A percentile compares a stretch with the other conserved stretches of the same genome.
Evolutionary conservation across 2,113 vertebrate species (phyloP).

Genomic region (Lophura nycthemera): DNA sequence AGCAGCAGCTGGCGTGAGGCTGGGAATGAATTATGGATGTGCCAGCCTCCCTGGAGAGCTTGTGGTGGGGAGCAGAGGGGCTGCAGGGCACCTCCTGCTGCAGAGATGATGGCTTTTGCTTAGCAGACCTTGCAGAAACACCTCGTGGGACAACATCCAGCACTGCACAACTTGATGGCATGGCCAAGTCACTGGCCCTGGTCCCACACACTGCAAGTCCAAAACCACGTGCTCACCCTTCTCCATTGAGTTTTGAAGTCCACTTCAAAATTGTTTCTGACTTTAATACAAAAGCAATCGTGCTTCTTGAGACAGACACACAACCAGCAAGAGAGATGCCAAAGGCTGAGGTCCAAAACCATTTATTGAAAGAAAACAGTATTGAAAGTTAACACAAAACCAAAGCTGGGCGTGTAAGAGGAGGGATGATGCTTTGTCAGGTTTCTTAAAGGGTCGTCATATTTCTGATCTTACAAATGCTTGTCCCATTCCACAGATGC

Average conservation of each 20-base stretch:
- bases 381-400: neutral
- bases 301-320: neutral
- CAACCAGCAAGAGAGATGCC: neutral
- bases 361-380: neutral
- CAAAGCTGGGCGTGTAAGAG: neutral
- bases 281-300: neutral
- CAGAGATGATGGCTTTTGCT: neutral
- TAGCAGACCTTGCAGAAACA: neutral
- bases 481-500: neutral
- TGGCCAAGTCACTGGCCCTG: neutral
- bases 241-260: neutral
- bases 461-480: neutral
- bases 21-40: neutral
- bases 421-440: neutral
- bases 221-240: neutral
- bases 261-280: neutral
- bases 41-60: neutral
- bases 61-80: neutral
- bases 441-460: neutral
- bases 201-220: neutral
- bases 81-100: neutral
- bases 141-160: neutral
- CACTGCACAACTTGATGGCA: fast-evolving
- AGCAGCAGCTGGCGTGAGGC: neutral
- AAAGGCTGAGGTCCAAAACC: neutral